Evolutionary conservation across 2,888 invertebrate genomes (phyloP).

Genomic region (Erynnis tages): DNA sequence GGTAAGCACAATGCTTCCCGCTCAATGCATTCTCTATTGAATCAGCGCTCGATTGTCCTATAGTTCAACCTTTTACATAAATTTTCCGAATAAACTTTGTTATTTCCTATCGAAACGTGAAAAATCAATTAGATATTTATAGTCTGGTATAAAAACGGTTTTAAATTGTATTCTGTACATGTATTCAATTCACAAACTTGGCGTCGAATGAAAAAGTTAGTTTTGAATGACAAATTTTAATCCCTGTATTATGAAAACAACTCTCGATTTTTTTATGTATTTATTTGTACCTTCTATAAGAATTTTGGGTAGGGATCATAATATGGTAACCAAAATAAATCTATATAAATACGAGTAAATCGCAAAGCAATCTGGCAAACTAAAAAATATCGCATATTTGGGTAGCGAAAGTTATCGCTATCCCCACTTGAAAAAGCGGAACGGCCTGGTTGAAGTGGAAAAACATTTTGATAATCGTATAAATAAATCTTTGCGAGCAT

Average conservation of each 20-base stretch:
- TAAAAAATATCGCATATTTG: not conserved
- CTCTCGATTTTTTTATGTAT: no score
- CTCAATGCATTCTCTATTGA: slow-evolving; percentile 64
- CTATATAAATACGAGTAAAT: no score
- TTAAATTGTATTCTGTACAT: not conserved
- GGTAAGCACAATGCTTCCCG: slow-evolving; percentile 62
- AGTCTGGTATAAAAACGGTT: not conserved
- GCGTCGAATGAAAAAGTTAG: not conserved
- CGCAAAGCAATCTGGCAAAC: no score
- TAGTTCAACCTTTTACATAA: slow-evolving; percentile 28
- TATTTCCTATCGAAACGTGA: slow-evolving; percentile 10
- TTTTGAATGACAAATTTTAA: not conserved
- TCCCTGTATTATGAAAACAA: no score
- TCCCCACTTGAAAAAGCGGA: slow-evolving; percentile 12
- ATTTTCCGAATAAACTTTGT: slow-evolving; percentile 18
- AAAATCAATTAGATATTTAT: slow-evolving; percentile 11
- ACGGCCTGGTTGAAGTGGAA: slow-evolving; percentile 11
- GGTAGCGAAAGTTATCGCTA: slow-evolving; percentile 3
- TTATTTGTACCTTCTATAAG: no score
- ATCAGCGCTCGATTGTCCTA: slow-evolving; percentile 64
- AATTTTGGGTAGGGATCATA: no score
- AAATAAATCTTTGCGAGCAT: slow-evolving; percentile 19
- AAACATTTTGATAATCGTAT: slow-evolving; percentile 17
- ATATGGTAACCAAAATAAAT: no score
- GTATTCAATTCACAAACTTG: not conserved